Evolutionary conservation across 92 coral and sea anemone species (phyloP), one percentile per base, ranked within the genome.

Genomic region (Umimayanthus chanpuru): DNA sequence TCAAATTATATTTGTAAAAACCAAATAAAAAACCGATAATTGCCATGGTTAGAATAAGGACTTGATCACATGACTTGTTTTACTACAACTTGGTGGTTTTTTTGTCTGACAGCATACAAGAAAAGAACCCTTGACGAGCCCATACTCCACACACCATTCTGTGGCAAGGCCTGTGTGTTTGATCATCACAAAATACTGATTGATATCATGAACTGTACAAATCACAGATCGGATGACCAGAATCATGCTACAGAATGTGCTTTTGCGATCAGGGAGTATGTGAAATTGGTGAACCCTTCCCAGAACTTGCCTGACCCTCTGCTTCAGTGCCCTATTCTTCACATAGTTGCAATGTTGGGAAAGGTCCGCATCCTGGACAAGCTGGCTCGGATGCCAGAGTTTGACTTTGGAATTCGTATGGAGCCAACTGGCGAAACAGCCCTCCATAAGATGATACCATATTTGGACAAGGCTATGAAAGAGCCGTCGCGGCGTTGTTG

Each of bases 141-240:
- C 6, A 44, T 83, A 43, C 87, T 83, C 25, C 87, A 83, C 67
- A 83, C 87, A 18, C 87, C 87, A 15, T 83, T 83, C 87, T 83
- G 87, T 70, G 87, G 87, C 58, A 83, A 83, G 78, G 87, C 77
- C 40, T 83, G 87, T 29, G 64, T 50, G 28, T 72, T 83, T 26
- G 87, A 83, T 2, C 87, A 83, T 56, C 87, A 83, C 66, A 47
- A 83, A 30, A 25, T 83, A 20, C 66, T 83, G 26, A 21, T 83
- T 67, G 74, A 41, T 25, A 83, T 83, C 67, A 77, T 83, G 20
- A 83, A 83, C 77, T 83, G 87, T 29, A 83, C 87, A 44, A 83
- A 83, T 44, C 87, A 83, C 79, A 83, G 65, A 83, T 83, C 87
- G 67, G 87, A 83, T 71, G 87, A 83, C 44, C 77, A 70, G 66